Percentiles rank a stretch among this genome's conserved stretches.
These are phyloP conservation scores for Parapsyche elsis DNA, from an alignment of 1,140 invertebrate species.

Conservation along the genomic window DNA sequence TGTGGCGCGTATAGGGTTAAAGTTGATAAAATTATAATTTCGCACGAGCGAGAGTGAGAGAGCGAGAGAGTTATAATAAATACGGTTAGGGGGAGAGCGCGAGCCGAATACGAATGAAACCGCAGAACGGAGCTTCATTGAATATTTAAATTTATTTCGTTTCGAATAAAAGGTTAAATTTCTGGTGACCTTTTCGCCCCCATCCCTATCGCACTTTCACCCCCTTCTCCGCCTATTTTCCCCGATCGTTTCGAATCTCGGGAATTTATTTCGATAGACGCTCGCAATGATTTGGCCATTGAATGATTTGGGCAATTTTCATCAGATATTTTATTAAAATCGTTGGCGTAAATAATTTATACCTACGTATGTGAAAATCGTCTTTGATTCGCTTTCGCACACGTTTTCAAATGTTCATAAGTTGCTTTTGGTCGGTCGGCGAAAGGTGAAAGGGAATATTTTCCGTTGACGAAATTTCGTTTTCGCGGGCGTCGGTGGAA, in stretches of 20 bases:
- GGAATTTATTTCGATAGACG: too few relatives aligned
- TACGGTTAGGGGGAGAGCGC: not conserved
- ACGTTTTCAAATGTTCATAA: too few relatives aligned
- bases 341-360: too few relatives aligned
- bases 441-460: not conserved
- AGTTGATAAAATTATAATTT: constrained; percentile 29
- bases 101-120: constrained; percentile 17
- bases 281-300: too few relatives aligned
- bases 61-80: not conserved
- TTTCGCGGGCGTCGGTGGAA: not conserved
- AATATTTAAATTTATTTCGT: constrained; percentile 27
- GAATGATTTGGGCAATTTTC: too few relatives aligned
- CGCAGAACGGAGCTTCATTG: constrained; percentile 1
- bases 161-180: constrained; percentile 3
- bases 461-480: not conserved
- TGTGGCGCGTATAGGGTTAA: not conserved
- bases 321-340: too few relatives aligned
- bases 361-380: too few relatives aligned
- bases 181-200: not conserved
- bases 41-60: not conserved
- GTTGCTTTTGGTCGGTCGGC: too few relatives aligned
- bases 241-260: too few relatives aligned
- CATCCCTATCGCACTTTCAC: not conserved
- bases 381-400: too few relatives aligned
- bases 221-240: too few relatives aligned